Evolutionary conservation across 2,113 vertebrate genomes (phyloP).

Genomic region (Silurus glanis): DNA sequence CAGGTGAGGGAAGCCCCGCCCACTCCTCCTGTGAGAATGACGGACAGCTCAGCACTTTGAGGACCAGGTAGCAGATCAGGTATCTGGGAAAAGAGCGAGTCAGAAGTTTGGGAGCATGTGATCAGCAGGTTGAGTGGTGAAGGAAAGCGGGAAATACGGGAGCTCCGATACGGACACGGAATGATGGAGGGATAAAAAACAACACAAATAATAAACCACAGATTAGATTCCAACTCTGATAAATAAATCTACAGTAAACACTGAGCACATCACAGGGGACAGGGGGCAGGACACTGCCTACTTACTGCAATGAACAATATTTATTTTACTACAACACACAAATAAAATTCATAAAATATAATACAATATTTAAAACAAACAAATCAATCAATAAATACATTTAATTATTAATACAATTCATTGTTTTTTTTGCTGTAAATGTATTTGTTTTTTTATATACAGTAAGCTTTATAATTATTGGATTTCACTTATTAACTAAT

Average conservation of each 20-base stretch:
- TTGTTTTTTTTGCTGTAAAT: background rate
- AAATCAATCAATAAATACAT: background rate
- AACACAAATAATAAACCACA: background rate
- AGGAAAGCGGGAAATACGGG: background rate
- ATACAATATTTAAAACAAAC: background rate
- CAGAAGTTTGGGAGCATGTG: slow-evolving; percentile 3
- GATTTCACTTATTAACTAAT: background rate
- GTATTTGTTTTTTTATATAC: background rate
- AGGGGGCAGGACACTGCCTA: too few relatives aligned
- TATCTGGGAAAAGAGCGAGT: slow-evolving; percentile 10
- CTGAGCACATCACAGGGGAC: background rate
- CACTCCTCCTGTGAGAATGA: slow-evolving; percentile 11
- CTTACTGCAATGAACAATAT: too few relatives aligned
- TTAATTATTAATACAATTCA: background rate
- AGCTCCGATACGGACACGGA: background rate
- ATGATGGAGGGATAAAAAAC: background rate
- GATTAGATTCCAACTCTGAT: slow-evolving; percentile 4
- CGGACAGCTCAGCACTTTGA: slow-evolving; percentile 25
- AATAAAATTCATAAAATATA: background rate
- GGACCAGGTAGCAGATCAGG: background rate
- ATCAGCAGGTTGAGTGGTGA: background rate
- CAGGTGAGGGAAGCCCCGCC: background rate
- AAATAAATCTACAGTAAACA: background rate
- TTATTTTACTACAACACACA: too few relatives aligned
- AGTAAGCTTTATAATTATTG: background rate